Evolutionary conservation across 2,113 vertebrate genomes (phyloP).

Genomic region (Orcinus orca): DNA sequence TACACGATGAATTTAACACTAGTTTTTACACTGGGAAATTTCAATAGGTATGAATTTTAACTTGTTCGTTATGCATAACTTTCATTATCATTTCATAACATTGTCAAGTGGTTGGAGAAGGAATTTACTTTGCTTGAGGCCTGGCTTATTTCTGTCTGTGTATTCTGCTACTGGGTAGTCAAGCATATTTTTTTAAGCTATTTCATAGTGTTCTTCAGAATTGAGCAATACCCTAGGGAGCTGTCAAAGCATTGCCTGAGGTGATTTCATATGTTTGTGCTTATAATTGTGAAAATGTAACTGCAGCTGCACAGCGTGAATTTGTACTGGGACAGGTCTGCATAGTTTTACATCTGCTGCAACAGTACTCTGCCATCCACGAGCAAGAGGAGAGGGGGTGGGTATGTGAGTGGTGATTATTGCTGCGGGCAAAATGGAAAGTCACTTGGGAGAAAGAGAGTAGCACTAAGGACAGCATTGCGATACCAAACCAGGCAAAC

Average conservation of each 20-base stretch:
- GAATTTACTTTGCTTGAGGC: slow-evolving; percentile 43
- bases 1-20: not conserved
- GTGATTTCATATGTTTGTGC: slow-evolving; percentile 67
- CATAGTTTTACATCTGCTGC: slow-evolving; percentile 29
- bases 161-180: slow-evolving; percentile 26
- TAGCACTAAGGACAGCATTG: not conserved
- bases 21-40: not conserved
- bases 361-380: not conserved
- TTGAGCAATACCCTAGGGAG: slow-evolving; percentile 58
- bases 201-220: slow-evolving; percentile 57
- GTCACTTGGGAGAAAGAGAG: not conserved
- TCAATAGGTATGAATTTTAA: slow-evolving; percentile 26
- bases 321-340: not conserved
- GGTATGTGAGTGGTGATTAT: not conserved
- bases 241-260: slow-evolving; percentile 64
- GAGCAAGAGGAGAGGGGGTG: not conserved
- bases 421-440: not conserved
- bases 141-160: slow-evolving; percentile 34
- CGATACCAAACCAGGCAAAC: not conserved
- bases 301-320: slow-evolving; percentile 22
- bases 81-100: slow-evolving; percentile 50
- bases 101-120: slow-evolving; percentile 11
- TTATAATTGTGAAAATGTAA: slow-evolving; percentile 70
- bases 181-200: slow-evolving; percentile 50
- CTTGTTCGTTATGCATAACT: slow-evolving; percentile 1